Conservation (phyloP, 1,140 invertebrate genomes). For the Kradibia gibbosae region DNA sequence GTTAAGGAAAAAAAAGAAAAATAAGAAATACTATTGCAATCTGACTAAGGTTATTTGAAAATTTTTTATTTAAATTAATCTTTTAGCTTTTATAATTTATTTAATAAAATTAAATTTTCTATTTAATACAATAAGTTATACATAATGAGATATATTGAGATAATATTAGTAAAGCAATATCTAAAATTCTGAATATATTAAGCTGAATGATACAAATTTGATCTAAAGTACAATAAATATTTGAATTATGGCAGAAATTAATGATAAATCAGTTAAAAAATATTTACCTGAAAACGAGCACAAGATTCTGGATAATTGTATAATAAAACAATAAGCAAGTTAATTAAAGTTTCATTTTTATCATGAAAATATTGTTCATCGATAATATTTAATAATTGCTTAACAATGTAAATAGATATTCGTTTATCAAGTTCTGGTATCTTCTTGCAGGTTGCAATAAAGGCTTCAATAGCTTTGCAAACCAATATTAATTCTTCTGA, state of each 20-base stretch:
- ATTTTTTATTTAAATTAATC: too few relatives aligned
- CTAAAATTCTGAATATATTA: too few relatives aligned
- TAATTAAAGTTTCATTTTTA: constrained; percentile 13
- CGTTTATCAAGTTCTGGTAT: constrained; percentile 39
- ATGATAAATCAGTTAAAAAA: background rate
- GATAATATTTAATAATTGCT: constrained; percentile 20
- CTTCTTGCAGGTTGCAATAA: constrained; percentile 15
- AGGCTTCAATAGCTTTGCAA: constrained; percentile 10
- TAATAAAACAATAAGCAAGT: constrained; percentile 19
- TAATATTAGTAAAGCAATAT: too few relatives aligned
- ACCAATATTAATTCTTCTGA: constrained; percentile 1
- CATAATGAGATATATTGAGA: too few relatives aligned
- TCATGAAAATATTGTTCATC: background rate
- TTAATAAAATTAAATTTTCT: too few relatives aligned
- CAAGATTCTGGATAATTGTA: constrained; percentile 44
- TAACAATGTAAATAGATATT: constrained; percentile 22
- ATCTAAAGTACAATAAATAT: too few relatives aligned
- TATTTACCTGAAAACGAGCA: constrained; percentile 36
- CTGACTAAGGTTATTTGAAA: too few relatives aligned
- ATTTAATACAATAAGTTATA: too few relatives aligned
- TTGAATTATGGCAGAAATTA: background rate
- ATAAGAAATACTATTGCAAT: too few relatives aligned
- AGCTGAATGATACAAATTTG: too few relatives aligned
- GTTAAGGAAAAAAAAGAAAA: too few relatives aligned
- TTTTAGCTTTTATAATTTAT: too few relatives aligned